Percentiles rank a stretch among this genome's conserved stretches.
Evolutionary conservation across 2,113 vertebrate species (phyloP).

Genomic region (Daphoenositta chrysoptera): DNA sequence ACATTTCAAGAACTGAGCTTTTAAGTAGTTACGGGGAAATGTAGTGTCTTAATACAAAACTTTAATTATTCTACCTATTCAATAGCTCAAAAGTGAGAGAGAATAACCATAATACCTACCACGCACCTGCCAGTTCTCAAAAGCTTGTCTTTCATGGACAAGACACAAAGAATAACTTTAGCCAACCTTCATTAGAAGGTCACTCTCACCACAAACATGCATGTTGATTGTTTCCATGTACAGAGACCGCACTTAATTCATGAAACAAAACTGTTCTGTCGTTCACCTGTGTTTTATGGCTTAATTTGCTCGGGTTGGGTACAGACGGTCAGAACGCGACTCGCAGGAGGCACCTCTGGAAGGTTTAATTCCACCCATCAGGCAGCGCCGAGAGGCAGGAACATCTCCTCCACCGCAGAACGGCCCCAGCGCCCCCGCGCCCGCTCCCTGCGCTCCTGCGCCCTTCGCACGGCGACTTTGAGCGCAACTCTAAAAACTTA

Average conservation of each 20-base stretch:
- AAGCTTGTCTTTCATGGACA: background rate
- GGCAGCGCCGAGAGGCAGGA: background rate
- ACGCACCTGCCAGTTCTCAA: background rate
- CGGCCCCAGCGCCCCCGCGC: background rate
- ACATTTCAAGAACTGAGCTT: background rate
- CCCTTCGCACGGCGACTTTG: background rate
- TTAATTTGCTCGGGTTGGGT: background rate
- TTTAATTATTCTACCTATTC: background rate
- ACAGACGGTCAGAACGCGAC: background rate
- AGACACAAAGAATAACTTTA: background rate
- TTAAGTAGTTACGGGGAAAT: background rate
- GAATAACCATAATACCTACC: background rate
- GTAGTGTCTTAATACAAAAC: background rate
- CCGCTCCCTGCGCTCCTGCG: background rate
- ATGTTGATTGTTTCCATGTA: background rate
- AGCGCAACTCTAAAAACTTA: background rate
- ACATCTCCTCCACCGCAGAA: fast-evolving
- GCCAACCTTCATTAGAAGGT: background rate
- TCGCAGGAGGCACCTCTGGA: background rate
- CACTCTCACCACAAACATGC: background rate
- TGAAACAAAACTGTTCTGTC: background rate
- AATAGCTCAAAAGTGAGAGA: background rate
- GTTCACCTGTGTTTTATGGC: background rate
- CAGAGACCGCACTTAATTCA: background rate
- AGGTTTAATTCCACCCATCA: background rate